phyloP scores from a whole-genome alignment of 2,888 invertebrate genomes.

The Margaritifera margaritifera region DNA sequence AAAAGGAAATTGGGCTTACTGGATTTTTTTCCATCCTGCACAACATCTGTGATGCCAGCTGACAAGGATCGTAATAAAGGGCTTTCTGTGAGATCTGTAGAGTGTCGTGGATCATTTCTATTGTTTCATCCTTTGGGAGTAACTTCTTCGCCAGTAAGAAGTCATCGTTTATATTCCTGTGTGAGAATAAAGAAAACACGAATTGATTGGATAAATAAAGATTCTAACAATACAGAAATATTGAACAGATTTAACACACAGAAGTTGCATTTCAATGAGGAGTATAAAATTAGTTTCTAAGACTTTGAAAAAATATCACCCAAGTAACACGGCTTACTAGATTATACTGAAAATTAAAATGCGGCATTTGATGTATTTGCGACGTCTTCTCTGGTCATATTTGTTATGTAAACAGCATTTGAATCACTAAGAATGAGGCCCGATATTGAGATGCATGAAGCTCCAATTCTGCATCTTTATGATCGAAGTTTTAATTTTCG shows the following conservation, averaged over 20 bases:
- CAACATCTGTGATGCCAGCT: conserved; percentile 42
- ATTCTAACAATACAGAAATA: background rate
- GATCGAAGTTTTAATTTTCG: too few species aligned
- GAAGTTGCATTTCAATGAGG: background rate
- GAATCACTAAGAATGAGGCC: too few species aligned
- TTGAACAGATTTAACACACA: background rate
- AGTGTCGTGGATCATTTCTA: conserved; percentile 40
- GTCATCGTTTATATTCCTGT: conserved; percentile 51
- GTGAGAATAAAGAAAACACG: background rate
- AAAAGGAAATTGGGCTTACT: conserved; percentile 8
- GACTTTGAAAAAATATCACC: background rate
- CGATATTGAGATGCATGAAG: too few species aligned
- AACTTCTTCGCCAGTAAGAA: conserved; percentile 34
- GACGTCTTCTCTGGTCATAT: too few species aligned
- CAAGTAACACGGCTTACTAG: too few species aligned
- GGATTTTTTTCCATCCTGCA: conserved; percentile 33
- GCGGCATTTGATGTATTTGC: too few species aligned
- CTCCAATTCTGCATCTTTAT: too few species aligned
- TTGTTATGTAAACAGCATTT: too few species aligned
- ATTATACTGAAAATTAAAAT: too few species aligned
- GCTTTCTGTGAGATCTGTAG: conserved; percentile 57
- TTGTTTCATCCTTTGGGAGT: conserved; percentile 42
- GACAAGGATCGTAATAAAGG: conserved; percentile 36
- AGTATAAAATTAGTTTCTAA: background rate
- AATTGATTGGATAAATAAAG: background rate